Percentiles rank a stretch among this genome's conserved stretches.
Evolutionary conservation across 2,888 invertebrate species (phyloP).

Genomic region (Epinotia nisella): DNA sequence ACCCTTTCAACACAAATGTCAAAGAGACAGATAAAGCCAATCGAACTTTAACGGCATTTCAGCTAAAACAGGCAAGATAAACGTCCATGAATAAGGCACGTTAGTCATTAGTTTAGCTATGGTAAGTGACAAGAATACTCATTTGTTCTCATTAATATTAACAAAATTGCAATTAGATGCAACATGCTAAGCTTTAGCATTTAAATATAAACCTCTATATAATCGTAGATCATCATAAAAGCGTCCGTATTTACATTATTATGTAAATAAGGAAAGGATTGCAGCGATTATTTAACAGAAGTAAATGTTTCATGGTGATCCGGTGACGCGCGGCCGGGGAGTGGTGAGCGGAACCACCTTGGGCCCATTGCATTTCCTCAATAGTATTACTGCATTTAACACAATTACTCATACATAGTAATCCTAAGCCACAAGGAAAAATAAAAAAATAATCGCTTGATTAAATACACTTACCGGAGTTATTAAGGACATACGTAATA

Average conservation of each 20-base stretch:
- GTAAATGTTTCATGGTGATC: constrained; percentile 27
- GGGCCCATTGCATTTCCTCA: constrained; percentile 51
- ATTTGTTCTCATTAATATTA: not conserved
- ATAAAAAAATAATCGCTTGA: not conserved
- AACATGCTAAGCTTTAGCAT: not conserved
- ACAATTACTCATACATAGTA: not conserved
- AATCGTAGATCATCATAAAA: not conserved
- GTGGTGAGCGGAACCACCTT: constrained; percentile 58
- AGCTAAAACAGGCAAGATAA: no score
- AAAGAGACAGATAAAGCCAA: no score
- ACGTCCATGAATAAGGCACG: no score
- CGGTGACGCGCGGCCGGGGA: constrained; percentile 45
- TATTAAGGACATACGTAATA: not conserved
- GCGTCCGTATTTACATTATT: not conserved
- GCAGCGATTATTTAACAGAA: constrained; percentile 1
- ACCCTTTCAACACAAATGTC: no score
- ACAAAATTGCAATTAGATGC: no score
- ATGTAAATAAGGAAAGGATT: not conserved
- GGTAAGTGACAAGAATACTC: not conserved
- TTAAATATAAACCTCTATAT: not conserved
- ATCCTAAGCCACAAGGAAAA: constrained; percentile 3
- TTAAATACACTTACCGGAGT: not conserved
- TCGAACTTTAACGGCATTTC: no score
- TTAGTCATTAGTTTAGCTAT: not conserved
- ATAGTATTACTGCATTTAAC: constrained; percentile 3